phyloP scores from a whole-genome alignment of 2,888 invertebrate genomes.

The Alloscopus bannaensis region DNA sequence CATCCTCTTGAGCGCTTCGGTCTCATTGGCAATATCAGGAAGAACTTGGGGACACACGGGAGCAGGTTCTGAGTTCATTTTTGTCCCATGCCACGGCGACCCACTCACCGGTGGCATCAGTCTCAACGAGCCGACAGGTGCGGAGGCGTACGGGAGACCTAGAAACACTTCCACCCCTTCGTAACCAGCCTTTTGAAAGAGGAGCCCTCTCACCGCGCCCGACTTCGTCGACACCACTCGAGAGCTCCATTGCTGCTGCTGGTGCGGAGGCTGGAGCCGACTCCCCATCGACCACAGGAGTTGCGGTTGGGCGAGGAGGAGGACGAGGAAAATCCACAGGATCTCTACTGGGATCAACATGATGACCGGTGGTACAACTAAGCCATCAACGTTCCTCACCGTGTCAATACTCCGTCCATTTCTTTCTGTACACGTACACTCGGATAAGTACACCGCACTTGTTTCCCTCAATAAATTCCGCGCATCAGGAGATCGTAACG shows the following conservation, averaged over 20 bases:
- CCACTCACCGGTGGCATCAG: constrained; percentile 98
- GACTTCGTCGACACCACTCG: constrained; percentile 70
- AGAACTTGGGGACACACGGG: constrained; percentile 95
- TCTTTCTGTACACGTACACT: neutral
- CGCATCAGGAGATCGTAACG: neutral
- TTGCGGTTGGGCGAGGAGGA: constrained; percentile 62
- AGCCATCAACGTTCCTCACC: neutral
- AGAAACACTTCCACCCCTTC: constrained; percentile 72
- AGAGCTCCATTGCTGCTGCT: constrained; percentile 68
- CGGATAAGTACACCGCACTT: neutral
- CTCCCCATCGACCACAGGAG: constrained; percentile 64
- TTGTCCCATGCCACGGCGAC: constrained; percentile 92
- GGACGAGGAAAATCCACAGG: constrained; percentile 56
- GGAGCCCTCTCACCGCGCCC: constrained; percentile 67
- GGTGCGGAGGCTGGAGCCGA: constrained; percentile 41
- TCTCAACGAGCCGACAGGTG: constrained; percentile 89
- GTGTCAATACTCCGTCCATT: no score
- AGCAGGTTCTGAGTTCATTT: constrained; percentile 89
- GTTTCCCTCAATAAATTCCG: neutral
- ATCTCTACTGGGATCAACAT: constrained; percentile 60
- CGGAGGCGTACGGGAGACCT: constrained; percentile 91
- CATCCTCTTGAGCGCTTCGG: constrained; percentile 88
- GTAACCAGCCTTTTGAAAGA: constrained; percentile 67
- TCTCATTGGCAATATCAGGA: constrained; percentile 86
- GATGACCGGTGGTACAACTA: constrained; percentile 33